A percentile compares a stretch with the other conserved stretches of the same genome.
phyloP scores from a whole-genome alignment of 1,140 invertebrate genomes.

The Hylyphantes graminicola region DNA sequence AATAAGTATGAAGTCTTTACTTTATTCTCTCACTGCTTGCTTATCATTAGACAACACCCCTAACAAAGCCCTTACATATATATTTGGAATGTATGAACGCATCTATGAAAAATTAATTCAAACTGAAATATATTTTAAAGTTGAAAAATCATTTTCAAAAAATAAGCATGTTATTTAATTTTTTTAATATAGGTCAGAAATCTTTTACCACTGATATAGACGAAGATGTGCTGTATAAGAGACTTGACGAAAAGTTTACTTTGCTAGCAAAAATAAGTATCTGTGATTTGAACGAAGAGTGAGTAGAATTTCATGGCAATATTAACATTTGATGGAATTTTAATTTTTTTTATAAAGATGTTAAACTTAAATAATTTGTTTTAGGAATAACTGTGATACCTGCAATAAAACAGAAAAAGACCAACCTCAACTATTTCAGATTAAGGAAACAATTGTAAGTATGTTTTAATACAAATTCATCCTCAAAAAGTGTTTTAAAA shows the following conservation, averaged over 20 bases:
- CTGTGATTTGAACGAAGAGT: constrained; percentile 23
- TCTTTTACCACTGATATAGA: constrained; percentile 13
- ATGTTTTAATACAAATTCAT: background rate
- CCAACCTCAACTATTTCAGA: constrained; percentile 19
- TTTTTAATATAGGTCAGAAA: constrained; percentile 27
- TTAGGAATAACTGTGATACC: constrained; percentile 41
- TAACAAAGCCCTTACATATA: too few species aligned
- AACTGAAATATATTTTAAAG: too few species aligned
- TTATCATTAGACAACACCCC: too few species aligned
- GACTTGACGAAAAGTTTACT: constrained; percentile 2
- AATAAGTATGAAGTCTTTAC: too few species aligned
- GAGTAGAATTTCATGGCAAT: background rate
- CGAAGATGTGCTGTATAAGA: constrained; percentile 18
- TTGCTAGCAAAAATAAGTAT: background rate
- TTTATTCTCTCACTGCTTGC: too few species aligned
- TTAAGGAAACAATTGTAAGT: constrained; percentile 1
- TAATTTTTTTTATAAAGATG: too few species aligned
- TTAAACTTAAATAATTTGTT: background rate
- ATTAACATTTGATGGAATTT: too few species aligned
- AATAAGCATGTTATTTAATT: background rate
- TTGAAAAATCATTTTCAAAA: background rate
- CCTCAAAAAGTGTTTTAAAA: too few species aligned
- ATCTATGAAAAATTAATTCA: too few species aligned
- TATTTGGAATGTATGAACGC: too few species aligned
- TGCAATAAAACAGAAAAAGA: constrained; percentile 42